These are phyloP conservation scores for Gadopsis bispinosus DNA, from an alignment of 2,797 vertebrate species.

Conservation along the genomic window DNA sequence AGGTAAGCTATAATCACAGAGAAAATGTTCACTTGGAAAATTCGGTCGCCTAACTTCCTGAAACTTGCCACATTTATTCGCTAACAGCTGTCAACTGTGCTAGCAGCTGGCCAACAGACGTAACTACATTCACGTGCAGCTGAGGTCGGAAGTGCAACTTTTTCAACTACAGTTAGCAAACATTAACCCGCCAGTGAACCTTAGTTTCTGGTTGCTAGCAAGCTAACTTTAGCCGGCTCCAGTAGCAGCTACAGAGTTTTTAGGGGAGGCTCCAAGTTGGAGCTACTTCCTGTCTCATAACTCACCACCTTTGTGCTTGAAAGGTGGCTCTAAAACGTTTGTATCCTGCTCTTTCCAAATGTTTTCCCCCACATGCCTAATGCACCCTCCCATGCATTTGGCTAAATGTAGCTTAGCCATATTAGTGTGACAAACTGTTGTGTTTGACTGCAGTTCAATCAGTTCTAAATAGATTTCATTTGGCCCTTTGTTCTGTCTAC, in stretches of 20 bases:
- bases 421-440: background rate
- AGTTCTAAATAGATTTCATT: no score
- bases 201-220: background rate
- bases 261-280: background rate
- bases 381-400: no score
- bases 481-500: background rate
- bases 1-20: no score
- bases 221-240: background rate
- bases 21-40: no score
- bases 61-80: no score
- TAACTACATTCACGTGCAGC: no score
- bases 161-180: background rate
- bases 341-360: background rate
- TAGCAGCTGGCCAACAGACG: no score
- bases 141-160: background rate
- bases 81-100: no score
- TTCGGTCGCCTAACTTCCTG: no score
- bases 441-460: background rate
- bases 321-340: background rate
- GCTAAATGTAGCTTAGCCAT: background rate
- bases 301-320: background rate
- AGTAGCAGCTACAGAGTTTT: background rate
- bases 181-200: no score
- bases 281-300: background rate
- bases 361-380: background rate